Base-by-base conservation (phyloP, 2,797 vertebrate genomes). In the Helostoma temminkii region DNA sequence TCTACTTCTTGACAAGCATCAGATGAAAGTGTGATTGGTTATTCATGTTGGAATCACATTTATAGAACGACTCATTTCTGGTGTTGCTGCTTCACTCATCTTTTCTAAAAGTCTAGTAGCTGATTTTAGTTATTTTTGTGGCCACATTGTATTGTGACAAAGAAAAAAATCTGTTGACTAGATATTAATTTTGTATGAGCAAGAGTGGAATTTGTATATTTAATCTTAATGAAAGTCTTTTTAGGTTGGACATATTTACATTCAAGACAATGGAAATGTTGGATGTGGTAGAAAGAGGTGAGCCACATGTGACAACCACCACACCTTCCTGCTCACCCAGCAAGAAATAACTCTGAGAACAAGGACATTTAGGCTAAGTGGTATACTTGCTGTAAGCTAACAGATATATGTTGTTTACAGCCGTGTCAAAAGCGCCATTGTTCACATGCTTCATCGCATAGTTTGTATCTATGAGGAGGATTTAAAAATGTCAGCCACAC, bases 1-100 rank as follows among this genome's bases (percentile, higher is more conserved):
- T 36, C 56, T 32, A 86, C 66, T 77, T 82, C 71, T 74, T 76
- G 25, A 75, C 43, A 76, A 65, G 67, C 59, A 76, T 83, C 47
- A 50, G 19, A 26, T 21, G 53, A 32, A 68, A 72, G 60, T 47
- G 55, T 26, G 41, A 47, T 64, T 68, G 76, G 12, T 43, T 74
- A 39, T 80, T 80, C 53, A 61, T 68, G 66, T 53, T 64, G 45
- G 54, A 63, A 66, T 75, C 25, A 58, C 36, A 57, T 70, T 74
- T 71, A 68, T 49, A 67, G 62, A 42, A 41, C n/a, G 37, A 71
- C 70, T 70, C 72, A 58, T 68, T 70, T 76, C 53, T 53, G 46
- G 42, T 78, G 46, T 47, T 72, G 55, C 52, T 19, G 42, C 43
- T 75, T 76, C 42, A 55, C 34, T 65, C 26, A 30, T 81, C 74